These are phyloP conservation scores for Lasioglossum baleicum DNA, from an alignment of 1,140 invertebrate species.

Conservation along the genomic window DNA sequence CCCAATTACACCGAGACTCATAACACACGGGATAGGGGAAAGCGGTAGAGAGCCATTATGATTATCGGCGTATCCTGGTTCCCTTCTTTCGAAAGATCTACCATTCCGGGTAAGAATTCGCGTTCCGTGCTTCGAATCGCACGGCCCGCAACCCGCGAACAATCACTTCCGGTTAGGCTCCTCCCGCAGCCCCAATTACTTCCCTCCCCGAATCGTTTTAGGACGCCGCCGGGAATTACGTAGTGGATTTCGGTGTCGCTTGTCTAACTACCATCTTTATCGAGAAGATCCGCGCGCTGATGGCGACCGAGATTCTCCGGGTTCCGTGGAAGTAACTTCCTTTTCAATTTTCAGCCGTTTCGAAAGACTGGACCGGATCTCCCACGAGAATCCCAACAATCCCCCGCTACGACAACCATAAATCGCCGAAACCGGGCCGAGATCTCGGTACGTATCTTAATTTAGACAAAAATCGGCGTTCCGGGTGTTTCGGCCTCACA, in stretches of 20 bases:
- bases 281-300: not conserved
- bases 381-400: constrained; percentile 2
- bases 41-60: too few relatives aligned
- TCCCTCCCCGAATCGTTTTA: not conserved
- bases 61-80: too few relatives aligned
- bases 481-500: too few relatives aligned
- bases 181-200: not conserved
- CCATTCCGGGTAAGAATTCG: too few relatives aligned
- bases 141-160: not conserved
- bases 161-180: constrained; percentile 2
- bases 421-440: too few relatives aligned
- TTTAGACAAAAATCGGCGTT: too few relatives aligned
- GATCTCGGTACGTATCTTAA: too few relatives aligned
- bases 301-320: constrained; percentile 1
- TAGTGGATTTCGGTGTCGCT: not conserved
- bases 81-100: too few relatives aligned
- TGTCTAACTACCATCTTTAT: constrained; percentile 25
- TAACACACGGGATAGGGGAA: too few relatives aligned
- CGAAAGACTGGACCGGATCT: constrained; percentile 16
- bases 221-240: not conserved
- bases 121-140: not conserved
- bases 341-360: constrained; percentile 36
- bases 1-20: too few relatives aligned
- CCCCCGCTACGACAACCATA: not conserved
- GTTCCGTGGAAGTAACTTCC: not conserved